Percentiles rank a stretch among this genome's conserved stretches.
Evolutionary conservation across 2,888 invertebrate genomes (phyloP).

Genomic region (Melanargia galathea): DNA sequence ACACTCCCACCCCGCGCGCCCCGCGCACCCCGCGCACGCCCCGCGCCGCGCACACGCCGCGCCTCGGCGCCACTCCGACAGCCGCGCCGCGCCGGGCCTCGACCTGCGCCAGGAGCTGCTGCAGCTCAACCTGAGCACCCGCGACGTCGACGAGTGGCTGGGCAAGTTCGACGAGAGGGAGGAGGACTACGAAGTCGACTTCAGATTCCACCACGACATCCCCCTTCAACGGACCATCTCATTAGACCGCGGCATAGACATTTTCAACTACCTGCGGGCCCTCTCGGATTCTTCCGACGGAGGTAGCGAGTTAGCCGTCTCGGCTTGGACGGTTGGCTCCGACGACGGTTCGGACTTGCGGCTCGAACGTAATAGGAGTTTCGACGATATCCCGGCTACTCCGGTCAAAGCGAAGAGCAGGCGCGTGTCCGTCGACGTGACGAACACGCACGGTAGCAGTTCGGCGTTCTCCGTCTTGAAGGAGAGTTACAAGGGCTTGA

Average conservation of each 20-base stretch:
- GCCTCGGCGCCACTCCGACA: constrained; percentile 54
- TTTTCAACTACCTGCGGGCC: constrained; percentile 62
- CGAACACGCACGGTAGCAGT: constrained; percentile 48
- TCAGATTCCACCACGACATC: constrained; percentile 61
- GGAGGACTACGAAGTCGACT: constrained; percentile 49
- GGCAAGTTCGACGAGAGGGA: constrained; percentile 60
- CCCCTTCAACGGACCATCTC: constrained; percentile 68
- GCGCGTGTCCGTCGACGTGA: constrained; percentile 64
- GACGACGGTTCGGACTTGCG: constrained; percentile 44
- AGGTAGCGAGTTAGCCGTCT: constrained; percentile 44
- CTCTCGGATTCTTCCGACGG: constrained; percentile 56
- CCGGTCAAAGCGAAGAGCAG: constrained; percentile 65
- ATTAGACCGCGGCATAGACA: constrained; percentile 66
- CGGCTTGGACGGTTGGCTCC: constrained; percentile 63
- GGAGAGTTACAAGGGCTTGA: constrained; percentile 64
- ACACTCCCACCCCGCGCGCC: constrained; percentile 54
- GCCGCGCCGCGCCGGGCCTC: constrained; percentile 51
- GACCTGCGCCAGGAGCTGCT: constrained; percentile 70
- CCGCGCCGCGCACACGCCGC: constrained; percentile 37
- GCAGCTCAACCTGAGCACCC: constrained; percentile 58
- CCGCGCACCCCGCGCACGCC: constrained; percentile 34
- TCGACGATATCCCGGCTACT: constrained; percentile 75
- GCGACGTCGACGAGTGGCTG: constrained; percentile 67
- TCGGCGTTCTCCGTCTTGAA: constrained; percentile 59
- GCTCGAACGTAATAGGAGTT: constrained; percentile 61